Percentiles rank a stretch among this genome's conserved stretches.
phyloP scores from a whole-genome alignment of 2,113 vertebrate genomes.

The Toxotes chatareus region DNA sequence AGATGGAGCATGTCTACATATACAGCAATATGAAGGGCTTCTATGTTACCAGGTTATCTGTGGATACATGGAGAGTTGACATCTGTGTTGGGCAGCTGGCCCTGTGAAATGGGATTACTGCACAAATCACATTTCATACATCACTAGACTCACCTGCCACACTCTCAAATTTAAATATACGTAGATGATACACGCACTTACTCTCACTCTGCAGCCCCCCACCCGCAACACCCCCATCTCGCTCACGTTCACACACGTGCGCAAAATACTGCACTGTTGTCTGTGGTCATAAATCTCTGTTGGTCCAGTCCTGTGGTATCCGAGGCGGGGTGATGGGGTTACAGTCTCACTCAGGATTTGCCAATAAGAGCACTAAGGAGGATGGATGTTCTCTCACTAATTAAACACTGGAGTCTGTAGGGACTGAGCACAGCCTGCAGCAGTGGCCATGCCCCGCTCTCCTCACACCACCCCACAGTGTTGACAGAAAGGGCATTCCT shows the following conservation, averaged over 20 bases:
- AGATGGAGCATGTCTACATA: conserved; percentile 15
- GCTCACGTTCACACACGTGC: background rate
- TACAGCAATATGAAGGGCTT: background rate
- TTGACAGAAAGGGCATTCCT: conserved; percentile 71
- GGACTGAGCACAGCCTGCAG: conserved; percentile 58
- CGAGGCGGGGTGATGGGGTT: conserved; percentile 16
- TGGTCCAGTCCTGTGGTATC: conserved; percentile 22
- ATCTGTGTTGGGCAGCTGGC: conserved; percentile 73
- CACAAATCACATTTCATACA: conserved; percentile 76
- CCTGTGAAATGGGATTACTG: conserved; percentile 62
- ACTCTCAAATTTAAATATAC: conserved; percentile 54
- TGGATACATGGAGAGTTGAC: conserved; percentile 58
- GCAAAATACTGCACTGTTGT: conserved; percentile 16
- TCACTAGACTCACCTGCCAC: conserved; percentile 76
- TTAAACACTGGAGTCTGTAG: conserved; percentile 72
- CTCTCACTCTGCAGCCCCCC: background rate
- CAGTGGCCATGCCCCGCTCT: conserved; percentile 51
- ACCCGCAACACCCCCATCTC: too few relatives aligned
- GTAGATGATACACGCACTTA: background rate
- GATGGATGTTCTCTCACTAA: conserved; percentile 72
- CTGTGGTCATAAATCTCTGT: conserved; percentile 44
- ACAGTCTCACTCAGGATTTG: conserved; percentile 57
- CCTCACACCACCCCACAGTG: conserved; percentile 67
- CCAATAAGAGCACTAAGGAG: conserved; percentile 65
- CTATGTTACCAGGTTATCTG: conserved; percentile 49